Conservation (phyloP, 2,113 vertebrate genomes). For the Petromus typicus region DNA sequence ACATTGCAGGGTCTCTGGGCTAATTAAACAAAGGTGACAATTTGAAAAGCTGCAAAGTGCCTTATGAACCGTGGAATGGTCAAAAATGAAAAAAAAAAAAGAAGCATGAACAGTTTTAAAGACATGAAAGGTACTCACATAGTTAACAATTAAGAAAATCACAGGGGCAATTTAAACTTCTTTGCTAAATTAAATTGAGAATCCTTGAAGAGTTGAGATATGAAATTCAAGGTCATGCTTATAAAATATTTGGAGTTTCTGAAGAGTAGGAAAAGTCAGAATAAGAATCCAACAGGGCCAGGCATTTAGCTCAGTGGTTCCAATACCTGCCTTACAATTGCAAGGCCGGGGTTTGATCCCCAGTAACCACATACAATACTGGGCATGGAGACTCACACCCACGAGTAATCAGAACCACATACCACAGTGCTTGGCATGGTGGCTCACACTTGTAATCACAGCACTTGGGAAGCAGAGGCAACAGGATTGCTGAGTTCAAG, state of each 20-base stretch:
- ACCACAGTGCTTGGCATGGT: no score
- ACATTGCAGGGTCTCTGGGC: slow-evolving; percentile 71
- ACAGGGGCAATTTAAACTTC: slow-evolving; percentile 71
- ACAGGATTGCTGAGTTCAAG: no score
- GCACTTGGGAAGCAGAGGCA: no score
- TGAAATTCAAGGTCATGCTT: slow-evolving; percentile 62
- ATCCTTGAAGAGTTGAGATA: slow-evolving; percentile 66
- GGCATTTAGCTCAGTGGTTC: no score
- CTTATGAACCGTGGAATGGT: slow-evolving; percentile 63
- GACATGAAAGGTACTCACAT: slow-evolving; percentile 62
- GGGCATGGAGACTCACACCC: no score
- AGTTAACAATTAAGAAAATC: slow-evolving; percentile 69
- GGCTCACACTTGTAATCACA: no score
- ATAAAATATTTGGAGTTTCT: slow-evolving; percentile 68
- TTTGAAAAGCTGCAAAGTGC: slow-evolving; percentile 76
- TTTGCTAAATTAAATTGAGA: slow-evolving; percentile 64
- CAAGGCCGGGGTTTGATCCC: no score
- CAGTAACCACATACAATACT: no score
- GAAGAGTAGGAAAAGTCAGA: background rate
- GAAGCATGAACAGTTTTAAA: slow-evolving; percentile 3
- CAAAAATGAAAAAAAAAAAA: slow-evolving; percentile 67
- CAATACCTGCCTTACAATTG: no score
- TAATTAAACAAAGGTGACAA: slow-evolving; percentile 85
- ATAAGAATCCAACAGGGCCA: no score
- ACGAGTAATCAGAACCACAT: no score